Conservation (phyloP, 1,140 invertebrate genomes). For the Pissodes strobi region DNA sequence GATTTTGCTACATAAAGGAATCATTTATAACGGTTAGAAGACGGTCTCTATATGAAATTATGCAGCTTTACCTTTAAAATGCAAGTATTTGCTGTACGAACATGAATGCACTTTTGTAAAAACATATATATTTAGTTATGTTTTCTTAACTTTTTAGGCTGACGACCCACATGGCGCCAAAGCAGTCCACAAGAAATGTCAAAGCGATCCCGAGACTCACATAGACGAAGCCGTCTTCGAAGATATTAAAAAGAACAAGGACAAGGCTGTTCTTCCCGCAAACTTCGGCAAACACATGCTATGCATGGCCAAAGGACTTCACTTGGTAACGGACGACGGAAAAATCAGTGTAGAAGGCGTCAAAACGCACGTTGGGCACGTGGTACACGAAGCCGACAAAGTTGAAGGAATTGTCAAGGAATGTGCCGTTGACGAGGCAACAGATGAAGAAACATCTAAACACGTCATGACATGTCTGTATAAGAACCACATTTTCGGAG, state of each 20-base stretch:
- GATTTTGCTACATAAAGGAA: too few relatives aligned
- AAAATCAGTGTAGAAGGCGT: slow-evolving; percentile 1
- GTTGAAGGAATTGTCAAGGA: slow-evolving; percentile 10
- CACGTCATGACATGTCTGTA: slow-evolving; percentile 7
- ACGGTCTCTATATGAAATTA: too few relatives aligned
- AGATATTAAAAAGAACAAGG: not conserved
- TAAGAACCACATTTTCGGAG: slow-evolving; percentile 1
- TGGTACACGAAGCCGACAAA: slow-evolving; percentile 1
- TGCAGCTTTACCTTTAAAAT: too few relatives aligned
- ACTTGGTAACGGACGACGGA: slow-evolving; percentile 4
- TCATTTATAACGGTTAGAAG: too few relatives aligned
- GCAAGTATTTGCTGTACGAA: too few relatives aligned
- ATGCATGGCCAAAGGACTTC: slow-evolving; percentile 15
- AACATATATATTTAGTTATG: too few relatives aligned
- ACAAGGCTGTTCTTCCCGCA: not conserved
- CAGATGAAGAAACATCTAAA: not conserved
- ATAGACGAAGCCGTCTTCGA: not conserved
- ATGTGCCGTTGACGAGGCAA: slow-evolving; percentile 9
- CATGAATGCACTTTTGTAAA: too few relatives aligned
- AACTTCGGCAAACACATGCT: not conserved
- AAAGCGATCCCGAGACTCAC: not conserved
- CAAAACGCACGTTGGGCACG: slow-evolving; percentile 11
- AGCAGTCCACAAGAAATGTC: slow-evolving; percentile 13
- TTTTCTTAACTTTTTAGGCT: not conserved
- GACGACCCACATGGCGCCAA: slow-evolving; percentile 6